phyloP scores from a whole-genome alignment of 2,888 invertebrate species.

The Sisyra terminalis region DNA sequence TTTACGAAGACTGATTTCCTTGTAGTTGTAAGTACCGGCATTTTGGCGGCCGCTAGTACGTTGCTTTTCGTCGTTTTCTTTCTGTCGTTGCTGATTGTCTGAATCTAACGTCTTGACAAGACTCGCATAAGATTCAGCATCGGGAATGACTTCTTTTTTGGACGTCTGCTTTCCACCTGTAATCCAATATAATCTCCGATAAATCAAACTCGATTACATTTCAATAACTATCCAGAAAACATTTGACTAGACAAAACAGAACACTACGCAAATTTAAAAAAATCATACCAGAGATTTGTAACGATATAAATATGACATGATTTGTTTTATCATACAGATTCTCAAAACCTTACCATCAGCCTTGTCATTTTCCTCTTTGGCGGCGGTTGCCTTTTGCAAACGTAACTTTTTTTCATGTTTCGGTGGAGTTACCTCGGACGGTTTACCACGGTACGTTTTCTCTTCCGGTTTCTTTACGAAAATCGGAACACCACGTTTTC shows the following conservation, averaged over 20 bases:
- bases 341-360: no score
- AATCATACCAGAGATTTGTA: no score
- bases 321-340: no score
- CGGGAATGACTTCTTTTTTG: slow-evolving; percentile 14
- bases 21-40: slow-evolving; percentile 20
- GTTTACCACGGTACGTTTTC: slow-evolving; percentile 5
- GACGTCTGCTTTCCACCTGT: slow-evolving; percentile 14
- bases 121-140: slow-evolving; percentile 9
- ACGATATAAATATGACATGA: no score
- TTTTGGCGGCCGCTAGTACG: slow-evolving; percentile 6
- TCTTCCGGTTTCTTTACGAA: slow-evolving; percentile 9
- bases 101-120: slow-evolving; percentile 9
- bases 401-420: slow-evolving; percentile 8
- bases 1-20: slow-evolving; percentile 38
- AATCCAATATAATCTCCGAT: no score
- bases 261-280: no score
- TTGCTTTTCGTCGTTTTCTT: slow-evolving; percentile 11
- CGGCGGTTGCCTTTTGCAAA: slow-evolving; percentile 15
- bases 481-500: slow-evolving; percentile 10
- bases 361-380: slow-evolving; percentile 11
- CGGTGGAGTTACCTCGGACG: slow-evolving; percentile 10
- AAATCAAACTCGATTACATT: no score
- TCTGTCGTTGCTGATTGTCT: background rate
- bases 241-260: no score
- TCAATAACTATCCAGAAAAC: no score